A percentile compares a stretch with the other conserved stretches of the same genome.
Conservation (phyloP, 2,888 invertebrate species). For the Eupithecia inturbata region DNA sequence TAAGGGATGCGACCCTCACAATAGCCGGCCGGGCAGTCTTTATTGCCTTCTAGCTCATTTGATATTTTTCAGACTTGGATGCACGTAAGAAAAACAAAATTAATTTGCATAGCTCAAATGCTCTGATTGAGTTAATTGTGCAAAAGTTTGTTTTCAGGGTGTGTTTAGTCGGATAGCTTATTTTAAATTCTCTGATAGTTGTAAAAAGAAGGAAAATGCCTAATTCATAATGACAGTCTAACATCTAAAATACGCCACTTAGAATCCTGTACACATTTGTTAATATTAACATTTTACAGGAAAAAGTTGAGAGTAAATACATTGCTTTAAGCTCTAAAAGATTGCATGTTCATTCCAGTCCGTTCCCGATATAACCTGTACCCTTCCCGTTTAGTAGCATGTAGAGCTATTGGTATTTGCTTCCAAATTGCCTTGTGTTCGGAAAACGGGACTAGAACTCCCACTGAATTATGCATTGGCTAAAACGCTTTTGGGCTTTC, state of each 20-base stretch:
- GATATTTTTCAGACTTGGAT: slow-evolving; percentile 1
- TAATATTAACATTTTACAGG: too few relatives aligned
- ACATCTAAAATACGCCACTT: not conserved
- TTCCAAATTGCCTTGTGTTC: slow-evolving; percentile 1
- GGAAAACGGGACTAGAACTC: not conserved
- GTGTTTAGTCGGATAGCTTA: too few relatives aligned
- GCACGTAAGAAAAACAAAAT: slow-evolving; percentile 2
- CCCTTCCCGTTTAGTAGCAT: not conserved
- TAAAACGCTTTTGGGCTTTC: slow-evolving; percentile 6
- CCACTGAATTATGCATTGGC: slow-evolving; percentile 23
- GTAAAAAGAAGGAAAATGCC: too few relatives aligned
- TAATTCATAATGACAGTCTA: too few relatives aligned
- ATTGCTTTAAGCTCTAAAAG: too few relatives aligned
- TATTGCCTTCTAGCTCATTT: slow-evolving; percentile 28
- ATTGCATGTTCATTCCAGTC: not conserved
- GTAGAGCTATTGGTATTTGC: not conserved
- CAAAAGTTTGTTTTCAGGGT: not conserved
- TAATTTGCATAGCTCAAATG: not conserved
- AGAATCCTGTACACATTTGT: too few relatives aligned
- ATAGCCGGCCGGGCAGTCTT: slow-evolving; percentile 18
- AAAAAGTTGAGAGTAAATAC: too few relatives aligned
- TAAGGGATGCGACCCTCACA: slow-evolving; percentile 29
- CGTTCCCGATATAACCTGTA: not conserved
- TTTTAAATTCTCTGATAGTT: too few relatives aligned
- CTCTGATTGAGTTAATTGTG: not conserved